Percentiles rank a stretch among this genome's conserved stretches.
phyloP scores from a whole-genome alignment of 2,113 vertebrate genomes.

The Quiscalus mexicanus region DNA sequence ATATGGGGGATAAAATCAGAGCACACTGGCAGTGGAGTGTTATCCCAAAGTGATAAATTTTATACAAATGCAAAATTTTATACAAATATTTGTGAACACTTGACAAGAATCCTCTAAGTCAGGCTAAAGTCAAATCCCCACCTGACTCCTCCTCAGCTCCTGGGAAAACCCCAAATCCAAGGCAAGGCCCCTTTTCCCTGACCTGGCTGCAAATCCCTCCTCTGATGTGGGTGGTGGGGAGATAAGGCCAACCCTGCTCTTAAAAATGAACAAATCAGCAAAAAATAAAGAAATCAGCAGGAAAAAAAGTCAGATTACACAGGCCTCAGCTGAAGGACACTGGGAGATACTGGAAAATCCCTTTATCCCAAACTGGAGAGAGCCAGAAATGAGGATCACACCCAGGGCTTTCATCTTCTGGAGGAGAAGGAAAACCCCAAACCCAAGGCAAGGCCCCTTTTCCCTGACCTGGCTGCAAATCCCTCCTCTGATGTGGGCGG shows the following conservation, averaged over 20 bases:
- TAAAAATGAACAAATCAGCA: no score
- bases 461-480: neutral
- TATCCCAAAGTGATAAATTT: neutral
- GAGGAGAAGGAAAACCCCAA: neutral
- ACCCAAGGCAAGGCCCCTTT: neutral
- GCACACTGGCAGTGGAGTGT: rapidly evolving
- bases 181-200: neutral
- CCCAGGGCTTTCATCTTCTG: neutral
- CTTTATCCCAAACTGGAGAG: neutral
- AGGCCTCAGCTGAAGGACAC: neutral
- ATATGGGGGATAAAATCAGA: neutral
- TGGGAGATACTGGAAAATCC: neutral
- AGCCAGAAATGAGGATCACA: neutral
- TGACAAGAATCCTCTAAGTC: neutral
- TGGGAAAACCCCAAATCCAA: neutral
- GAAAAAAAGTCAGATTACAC: neutral
- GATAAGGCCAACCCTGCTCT: no score
- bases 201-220: neutral
- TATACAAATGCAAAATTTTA: neutral
- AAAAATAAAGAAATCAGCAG: no score
- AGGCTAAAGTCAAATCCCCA: neutral
- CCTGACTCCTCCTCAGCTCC: neutral
- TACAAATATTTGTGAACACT: neutral
- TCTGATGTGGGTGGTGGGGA: no score
- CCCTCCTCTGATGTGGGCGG: no score